phyloP scores from a whole-genome alignment of 2,888 invertebrate species.

The Boloria euphrosyne region DNA sequence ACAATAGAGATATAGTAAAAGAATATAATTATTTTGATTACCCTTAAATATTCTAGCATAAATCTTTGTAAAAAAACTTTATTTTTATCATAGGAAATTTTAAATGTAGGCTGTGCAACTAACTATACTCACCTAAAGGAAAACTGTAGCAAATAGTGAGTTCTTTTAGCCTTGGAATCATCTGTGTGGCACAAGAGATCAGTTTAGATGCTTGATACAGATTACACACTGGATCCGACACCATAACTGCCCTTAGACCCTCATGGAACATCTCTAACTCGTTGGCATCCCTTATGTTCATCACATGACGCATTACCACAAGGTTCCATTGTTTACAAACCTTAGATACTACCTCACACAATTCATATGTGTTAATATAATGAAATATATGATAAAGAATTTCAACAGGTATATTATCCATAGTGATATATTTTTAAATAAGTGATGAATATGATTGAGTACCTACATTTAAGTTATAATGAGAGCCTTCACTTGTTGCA shows the following conservation, averaged over 20 bases:
- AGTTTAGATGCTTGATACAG: not conserved
- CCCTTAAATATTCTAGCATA: no score
- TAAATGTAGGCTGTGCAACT: not conserved
- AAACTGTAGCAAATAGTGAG: constrained; percentile 4
- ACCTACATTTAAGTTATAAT: no score
- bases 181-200: not conserved
- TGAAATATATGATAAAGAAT: constrained; percentile 47
- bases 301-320: constrained; percentile 36
- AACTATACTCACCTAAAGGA: constrained; percentile 2
- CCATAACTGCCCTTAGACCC: constrained; percentile 30
- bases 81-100: not conserved
- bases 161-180: not conserved
- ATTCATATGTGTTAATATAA: constrained; percentile 38
- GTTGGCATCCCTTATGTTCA: constrained; percentile 27
- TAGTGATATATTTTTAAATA: not conserved
- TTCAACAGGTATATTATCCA: constrained; percentile 43
- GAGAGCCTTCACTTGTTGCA: no score
- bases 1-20: no score
- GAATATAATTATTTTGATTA: no score
- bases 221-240: not conserved
- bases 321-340: constrained; percentile 47
- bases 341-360: constrained; percentile 37
- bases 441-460: no score
- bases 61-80: no score
- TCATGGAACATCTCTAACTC: constrained; percentile 38